phyloP scores from a whole-genome alignment of 2,888 invertebrate species.

The Lasioglossum villosulum region DNA sequence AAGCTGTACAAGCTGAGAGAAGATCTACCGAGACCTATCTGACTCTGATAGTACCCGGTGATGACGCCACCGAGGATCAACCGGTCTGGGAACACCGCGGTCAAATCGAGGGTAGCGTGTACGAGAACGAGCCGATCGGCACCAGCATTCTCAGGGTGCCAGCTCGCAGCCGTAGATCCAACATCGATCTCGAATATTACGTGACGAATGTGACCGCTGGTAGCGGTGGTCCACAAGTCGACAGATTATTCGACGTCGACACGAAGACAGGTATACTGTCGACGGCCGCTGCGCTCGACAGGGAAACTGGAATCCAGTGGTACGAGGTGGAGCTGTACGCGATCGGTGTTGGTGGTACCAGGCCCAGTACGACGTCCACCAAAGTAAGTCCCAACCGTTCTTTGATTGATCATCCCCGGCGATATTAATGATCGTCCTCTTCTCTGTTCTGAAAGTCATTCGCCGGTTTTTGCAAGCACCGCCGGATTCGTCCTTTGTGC shows the following conservation, averaged over 20 bases:
- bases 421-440: constrained; percentile 68
- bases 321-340: constrained; percentile 95
- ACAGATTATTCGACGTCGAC: constrained; percentile 96
- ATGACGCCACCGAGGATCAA: constrained; percentile 85
- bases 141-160: constrained; percentile 93
- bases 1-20: constrained; percentile 94
- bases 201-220: constrained; percentile 93
- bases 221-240: constrained; percentile 90
- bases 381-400: constrained; percentile 88
- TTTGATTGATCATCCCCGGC: constrained; percentile 65
- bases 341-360: constrained; percentile 89
- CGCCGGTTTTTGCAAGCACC: constrained; percentile 60
- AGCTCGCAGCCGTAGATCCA: constrained; percentile 87
- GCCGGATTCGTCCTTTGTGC: constrained; percentile 29
- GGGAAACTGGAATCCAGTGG: constrained; percentile 92
- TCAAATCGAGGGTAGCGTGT: constrained; percentile 91
- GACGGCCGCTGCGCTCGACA: constrained; percentile 92
- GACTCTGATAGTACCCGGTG: constrained; percentile 91
- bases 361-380: constrained; percentile 91
- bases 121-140: constrained; percentile 95
- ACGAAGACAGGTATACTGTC: constrained; percentile 94
- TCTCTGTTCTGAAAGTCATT: constrained; percentile 64
- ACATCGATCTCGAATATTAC: constrained; percentile 93
- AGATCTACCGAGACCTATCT: constrained; percentile 95
- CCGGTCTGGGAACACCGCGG: constrained; percentile 84